Percentiles rank a stretch among this genome's conserved stretches.
phyloP scores from a whole-genome alignment of 2,797 vertebrate species.

The Galagoides demidoff region DNA sequence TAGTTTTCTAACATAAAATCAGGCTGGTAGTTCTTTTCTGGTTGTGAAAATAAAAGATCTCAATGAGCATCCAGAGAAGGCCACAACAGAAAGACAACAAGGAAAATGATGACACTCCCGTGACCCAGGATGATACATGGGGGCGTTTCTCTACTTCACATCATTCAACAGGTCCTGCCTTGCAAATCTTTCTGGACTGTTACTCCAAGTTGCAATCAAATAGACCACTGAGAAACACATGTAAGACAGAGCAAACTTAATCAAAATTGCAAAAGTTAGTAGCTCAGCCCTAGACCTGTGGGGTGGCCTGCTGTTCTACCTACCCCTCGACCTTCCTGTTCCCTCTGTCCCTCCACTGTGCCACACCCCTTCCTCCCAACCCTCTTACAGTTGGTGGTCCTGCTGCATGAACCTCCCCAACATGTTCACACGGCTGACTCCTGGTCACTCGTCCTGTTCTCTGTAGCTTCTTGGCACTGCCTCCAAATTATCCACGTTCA shows the following conservation, averaged over 20 bases:
- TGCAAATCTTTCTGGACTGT: neutral
- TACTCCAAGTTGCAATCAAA: neutral
- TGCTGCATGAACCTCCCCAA: fast-evolving
- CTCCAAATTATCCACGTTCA: neutral
- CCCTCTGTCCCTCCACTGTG: neutral
- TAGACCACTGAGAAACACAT: neutral
- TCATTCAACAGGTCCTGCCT: neutral
- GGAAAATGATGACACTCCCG: neutral
- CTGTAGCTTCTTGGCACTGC: neutral
- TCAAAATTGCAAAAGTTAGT: neutral
- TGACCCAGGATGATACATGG: fast-evolving
- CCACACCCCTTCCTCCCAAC: too few relatives aligned
- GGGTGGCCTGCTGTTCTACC: fast-evolving
- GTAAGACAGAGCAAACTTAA: neutral
- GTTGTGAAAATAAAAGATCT: neutral
- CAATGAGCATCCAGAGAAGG: neutral
- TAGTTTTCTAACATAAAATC: neutral
- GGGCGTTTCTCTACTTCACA: neutral
- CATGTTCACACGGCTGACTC: fast-evolving
- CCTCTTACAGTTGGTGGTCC: neutral
- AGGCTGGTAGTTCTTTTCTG: neutral
- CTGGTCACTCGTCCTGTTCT: neutral
- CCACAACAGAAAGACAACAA: neutral
- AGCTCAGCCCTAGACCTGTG: neutral
- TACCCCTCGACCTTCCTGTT: neutral